Evolutionary conservation across 2,888 invertebrate genomes (phyloP).

Genomic region (Andrena fulva): DNA sequence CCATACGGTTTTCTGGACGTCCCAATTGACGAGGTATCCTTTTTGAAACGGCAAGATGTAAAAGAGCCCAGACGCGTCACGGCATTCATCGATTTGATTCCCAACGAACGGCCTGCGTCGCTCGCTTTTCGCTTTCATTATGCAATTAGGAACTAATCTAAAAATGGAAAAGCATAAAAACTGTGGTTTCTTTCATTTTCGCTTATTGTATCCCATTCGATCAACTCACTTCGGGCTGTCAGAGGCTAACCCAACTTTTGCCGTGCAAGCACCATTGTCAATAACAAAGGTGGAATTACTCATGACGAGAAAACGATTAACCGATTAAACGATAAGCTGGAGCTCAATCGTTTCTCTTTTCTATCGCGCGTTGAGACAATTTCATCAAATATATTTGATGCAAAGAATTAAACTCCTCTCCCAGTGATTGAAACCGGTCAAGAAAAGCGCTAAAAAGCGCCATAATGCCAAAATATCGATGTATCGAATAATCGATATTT

Average conservation of each 20-base stretch:
- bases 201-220: not conserved
- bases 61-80: slow-evolving; percentile 97
- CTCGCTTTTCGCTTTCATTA: slow-evolving; percentile 99
- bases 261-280: slow-evolving; percentile 95
- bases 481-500: too few relatives aligned
- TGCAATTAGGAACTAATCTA: slow-evolving; percentile 95
- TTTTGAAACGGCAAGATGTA: slow-evolving; percentile 97
- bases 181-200: not conserved
- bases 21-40: slow-evolving; percentile 98
- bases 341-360: not conserved
- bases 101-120: slow-evolving; percentile 96
- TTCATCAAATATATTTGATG: not conserved
- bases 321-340: not conserved
- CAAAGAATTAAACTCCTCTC: not conserved
- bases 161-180: slow-evolving; percentile 66
- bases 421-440: not conserved
- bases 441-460: not conserved
- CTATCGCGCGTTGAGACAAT: not conserved
- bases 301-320: slow-evolving; percentile 72
- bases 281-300: slow-evolving; percentile 87
- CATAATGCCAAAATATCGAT: too few relatives aligned
- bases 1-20: slow-evolving; percentile 97
- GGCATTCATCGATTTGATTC: slow-evolving; percentile 97
- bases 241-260: slow-evolving; percentile 93
- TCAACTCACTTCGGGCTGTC: slow-evolving; percentile 88